Conservation (phyloP, 2,888 invertebrate genomes). For the Stictocephala bisonia region DNA sequence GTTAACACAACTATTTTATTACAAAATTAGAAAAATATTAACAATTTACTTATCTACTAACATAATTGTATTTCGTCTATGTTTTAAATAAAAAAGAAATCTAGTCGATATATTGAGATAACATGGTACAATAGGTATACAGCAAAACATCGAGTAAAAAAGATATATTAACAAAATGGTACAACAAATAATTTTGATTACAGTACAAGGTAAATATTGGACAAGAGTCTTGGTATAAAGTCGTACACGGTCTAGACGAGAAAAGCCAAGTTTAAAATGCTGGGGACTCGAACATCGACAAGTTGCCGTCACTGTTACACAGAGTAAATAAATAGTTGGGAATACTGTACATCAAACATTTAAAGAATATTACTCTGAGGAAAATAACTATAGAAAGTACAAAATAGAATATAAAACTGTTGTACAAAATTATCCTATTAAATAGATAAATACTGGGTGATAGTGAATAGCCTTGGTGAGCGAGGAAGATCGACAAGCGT, state of each 20-base stretch:
- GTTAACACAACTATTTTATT: constrained; percentile 48
- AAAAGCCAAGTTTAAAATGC: constrained; percentile 14
- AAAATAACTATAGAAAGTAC: constrained; percentile 30
- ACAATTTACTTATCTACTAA: constrained; percentile 48
- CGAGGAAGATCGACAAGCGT: constrained; percentile 11
- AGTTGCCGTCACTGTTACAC: too few relatives aligned
- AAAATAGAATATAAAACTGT: constrained; percentile 39
- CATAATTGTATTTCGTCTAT: constrained; percentile 42
- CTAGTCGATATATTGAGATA: constrained; percentile 15
- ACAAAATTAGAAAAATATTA: constrained; percentile 49
- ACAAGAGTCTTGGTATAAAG: constrained; percentile 9
- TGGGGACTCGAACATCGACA: too few relatives aligned
- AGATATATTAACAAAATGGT: constrained; percentile 19
- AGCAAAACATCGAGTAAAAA: constrained; percentile 16
- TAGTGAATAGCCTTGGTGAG: constrained; percentile 35
- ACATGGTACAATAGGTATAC: constrained; percentile 23
- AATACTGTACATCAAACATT: too few relatives aligned
- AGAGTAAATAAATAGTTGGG: too few relatives aligned
- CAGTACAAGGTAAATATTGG: not conserved
- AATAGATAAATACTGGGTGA: constrained; percentile 24
- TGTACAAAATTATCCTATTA: constrained; percentile 39
- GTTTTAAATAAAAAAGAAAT: constrained; percentile 37
- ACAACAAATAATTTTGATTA: constrained; percentile 23
- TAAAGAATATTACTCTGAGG: not conserved
- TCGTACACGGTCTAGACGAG: constrained; percentile 30